A percentile compares a stretch with the other conserved stretches of the same genome.
phyloP scores from a whole-genome alignment of 2,113 vertebrate species.

The Micronycteris hirsuta region DNA sequence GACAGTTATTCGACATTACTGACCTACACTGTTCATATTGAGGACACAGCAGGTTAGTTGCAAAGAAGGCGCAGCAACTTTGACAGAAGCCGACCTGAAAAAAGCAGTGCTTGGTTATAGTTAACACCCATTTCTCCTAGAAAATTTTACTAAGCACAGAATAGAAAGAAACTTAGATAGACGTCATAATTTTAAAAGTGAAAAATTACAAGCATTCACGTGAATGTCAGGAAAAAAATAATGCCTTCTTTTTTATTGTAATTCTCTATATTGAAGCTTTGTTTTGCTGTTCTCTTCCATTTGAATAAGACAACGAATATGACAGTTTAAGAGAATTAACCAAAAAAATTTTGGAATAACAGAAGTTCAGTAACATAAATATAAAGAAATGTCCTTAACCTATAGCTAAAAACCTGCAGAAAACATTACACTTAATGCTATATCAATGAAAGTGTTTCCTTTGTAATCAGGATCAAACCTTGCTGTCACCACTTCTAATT shows the following conservation, averaged over 20 bases:
- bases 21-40: background rate
- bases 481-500: background rate
- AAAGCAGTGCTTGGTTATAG: background rate
- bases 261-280: background rate
- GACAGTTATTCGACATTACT: background rate
- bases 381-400: background rate
- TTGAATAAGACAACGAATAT: background rate
- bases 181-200: background rate
- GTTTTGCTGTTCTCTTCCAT: background rate
- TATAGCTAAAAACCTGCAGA: background rate
- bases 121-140: background rate
- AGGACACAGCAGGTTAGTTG: background rate
- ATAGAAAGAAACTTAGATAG: background rate
- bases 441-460: background rate
- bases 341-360: background rate
- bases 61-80: background rate
- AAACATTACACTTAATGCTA: background rate
- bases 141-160: conserved; percentile 16
- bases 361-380: background rate
- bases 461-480: background rate
- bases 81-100: background rate
- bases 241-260: background rate
- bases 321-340: background rate
- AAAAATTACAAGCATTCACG: background rate
- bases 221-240: background rate